Evolutionary conservation across 2,113 vertebrate genomes (phyloP).

Genomic region (Glaucomys volans): DNA sequence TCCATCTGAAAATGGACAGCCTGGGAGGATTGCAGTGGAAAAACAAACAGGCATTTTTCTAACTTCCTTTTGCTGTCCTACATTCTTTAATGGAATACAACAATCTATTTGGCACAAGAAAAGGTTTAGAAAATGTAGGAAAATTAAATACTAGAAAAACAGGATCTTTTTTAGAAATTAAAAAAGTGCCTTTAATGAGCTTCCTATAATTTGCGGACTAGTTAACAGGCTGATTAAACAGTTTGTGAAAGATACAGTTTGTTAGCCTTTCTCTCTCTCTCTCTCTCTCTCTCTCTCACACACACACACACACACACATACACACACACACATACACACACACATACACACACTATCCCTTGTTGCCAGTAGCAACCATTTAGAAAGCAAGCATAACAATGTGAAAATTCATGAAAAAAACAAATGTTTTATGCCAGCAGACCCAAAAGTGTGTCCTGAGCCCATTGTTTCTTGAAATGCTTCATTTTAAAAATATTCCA

Average conservation of each 20-base stretch:
- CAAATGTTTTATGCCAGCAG: neutral
- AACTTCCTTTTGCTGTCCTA: constrained; percentile 32
- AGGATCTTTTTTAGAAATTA: neutral
- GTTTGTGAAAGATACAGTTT: neutral
- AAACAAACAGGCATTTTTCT: constrained; percentile 24
- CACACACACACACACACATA: neutral
- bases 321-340: neutral
- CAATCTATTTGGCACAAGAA: constrained; percentile 15
- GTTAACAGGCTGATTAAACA: neutral
- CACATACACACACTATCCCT: neutral
- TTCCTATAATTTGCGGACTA: constrained; percentile 17
- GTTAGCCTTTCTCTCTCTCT: neutral
- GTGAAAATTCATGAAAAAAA: neutral
- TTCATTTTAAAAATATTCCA: neutral
- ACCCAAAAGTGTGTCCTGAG: neutral
- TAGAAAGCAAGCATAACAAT: constrained; percentile 33
- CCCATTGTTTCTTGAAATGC: neutral
- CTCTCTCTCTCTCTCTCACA: neutral
- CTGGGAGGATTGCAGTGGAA: neutral
- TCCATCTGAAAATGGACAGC: neutral
- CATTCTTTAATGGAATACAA: constrained; percentile 3
- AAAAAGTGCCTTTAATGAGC: constrained; percentile 29
- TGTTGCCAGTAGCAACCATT: constrained; percentile 19
- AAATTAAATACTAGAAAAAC: neutral
- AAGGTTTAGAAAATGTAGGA: constrained; percentile 13